These are phyloP conservation scores for Diadophis punctatus DNA, from an alignment of 2,113 vertebrate genomes.

Conservation along the genomic window DNA sequence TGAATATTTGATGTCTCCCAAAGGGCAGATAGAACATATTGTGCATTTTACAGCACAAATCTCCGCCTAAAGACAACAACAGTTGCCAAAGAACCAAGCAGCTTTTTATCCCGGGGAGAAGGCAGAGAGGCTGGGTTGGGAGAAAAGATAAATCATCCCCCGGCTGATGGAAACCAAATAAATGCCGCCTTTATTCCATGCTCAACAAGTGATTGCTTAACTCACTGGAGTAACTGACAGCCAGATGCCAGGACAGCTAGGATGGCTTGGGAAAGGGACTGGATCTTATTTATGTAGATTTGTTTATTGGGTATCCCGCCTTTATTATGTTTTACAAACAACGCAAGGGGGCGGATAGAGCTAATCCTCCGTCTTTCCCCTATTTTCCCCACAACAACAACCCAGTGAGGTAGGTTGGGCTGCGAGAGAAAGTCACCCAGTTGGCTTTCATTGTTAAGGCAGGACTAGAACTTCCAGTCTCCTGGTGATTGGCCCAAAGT, in stretches of 20 bases:
- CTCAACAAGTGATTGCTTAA: not conserved
- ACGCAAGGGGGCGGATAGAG: not conserved
- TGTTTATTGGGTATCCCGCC: too few species aligned
- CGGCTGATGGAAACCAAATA: not conserved
- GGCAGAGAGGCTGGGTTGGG: not conserved
- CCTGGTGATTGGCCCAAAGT: not conserved
- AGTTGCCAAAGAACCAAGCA: constrained; percentile 51
- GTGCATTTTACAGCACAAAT: constrained; percentile 67
- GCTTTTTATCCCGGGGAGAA: not conserved
- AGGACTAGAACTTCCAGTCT: not conserved
- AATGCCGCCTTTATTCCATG: not conserved
- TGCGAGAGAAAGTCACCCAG: not conserved
- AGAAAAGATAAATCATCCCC: not conserved
- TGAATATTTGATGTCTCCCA: constrained; percentile 70
- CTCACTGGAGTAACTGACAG: not conserved
- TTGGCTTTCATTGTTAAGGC: not conserved
- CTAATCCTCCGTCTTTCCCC: not conserved
- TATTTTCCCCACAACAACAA: not conserved
- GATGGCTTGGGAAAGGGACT: not conserved
- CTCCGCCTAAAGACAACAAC: constrained; percentile 55
- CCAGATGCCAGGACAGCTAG: too few species aligned
- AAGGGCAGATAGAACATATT: constrained; percentile 70
- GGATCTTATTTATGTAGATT: not conserved
- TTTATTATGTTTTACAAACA: not conserved
- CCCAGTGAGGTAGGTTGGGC: not conserved